A percentile compares a stretch with the other conserved stretches of the same genome.
Evolutionary conservation across 1,140 invertebrate genomes (phyloP).

Genomic region (Drosophila saltans): DNA sequence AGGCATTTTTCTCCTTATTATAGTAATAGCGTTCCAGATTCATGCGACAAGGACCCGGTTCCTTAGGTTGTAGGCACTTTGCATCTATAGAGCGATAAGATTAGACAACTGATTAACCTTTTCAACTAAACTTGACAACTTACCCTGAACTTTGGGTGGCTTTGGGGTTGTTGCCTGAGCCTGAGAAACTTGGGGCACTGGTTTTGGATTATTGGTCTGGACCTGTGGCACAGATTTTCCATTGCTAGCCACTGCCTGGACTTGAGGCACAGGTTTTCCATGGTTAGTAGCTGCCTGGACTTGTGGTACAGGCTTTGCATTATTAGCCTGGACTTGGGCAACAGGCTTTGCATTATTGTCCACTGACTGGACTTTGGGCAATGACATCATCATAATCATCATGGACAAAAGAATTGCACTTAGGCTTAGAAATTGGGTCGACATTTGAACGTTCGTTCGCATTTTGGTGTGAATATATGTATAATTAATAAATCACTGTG

Average conservation of each 20-base stretch:
- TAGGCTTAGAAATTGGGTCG: conserved; percentile 59
- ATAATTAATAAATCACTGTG: conserved; percentile 37
- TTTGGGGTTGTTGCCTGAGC: neutral
- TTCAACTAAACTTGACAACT: conserved; percentile 6
- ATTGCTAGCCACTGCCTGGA: conserved; percentile 11
- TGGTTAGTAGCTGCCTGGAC: conserved; percentile 37
- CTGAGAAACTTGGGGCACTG: neutral
- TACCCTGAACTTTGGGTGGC: conserved; percentile 14
- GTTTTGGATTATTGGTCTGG: too few relatives aligned
- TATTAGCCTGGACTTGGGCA: conserved; percentile 18
- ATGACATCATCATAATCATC: neutral
- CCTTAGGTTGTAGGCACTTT: conserved; percentile 71
- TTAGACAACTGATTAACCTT: neutral
- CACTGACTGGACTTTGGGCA: conserved; percentile 32
- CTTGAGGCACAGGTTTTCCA: conserved; percentile 13
- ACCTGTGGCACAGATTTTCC: neutral
- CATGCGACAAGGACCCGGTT: conserved; percentile 76
- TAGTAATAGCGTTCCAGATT: conserved; percentile 73
- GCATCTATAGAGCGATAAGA: conserved; percentile 41
- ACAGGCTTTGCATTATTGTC: conserved; percentile 22
- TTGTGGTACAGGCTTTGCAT: neutral
- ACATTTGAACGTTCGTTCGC: conserved; percentile 26
- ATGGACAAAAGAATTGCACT: conserved; percentile 41
- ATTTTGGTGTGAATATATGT: conserved; percentile 6
- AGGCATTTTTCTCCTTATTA: conserved; percentile 66